A percentile compares a stretch with the other conserved stretches of the same genome.
phyloP scores from a whole-genome alignment of 2,888 invertebrate species.

The Lepidonotus clava region DNA sequence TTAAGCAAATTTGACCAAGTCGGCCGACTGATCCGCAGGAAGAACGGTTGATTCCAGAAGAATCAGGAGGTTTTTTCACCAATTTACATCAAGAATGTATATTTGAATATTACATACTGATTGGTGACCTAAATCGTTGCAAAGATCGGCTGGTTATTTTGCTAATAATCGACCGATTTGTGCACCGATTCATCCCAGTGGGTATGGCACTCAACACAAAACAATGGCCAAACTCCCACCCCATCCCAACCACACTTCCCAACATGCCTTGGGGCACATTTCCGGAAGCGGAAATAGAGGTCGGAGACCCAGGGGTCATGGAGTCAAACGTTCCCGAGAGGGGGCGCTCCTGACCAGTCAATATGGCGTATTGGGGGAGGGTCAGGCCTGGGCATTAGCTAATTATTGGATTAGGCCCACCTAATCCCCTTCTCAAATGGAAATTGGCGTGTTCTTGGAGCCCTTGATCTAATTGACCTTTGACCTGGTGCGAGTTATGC shows the following conservation, averaged over 20 bases:
- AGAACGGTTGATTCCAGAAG: too few species aligned
- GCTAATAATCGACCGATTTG: too few species aligned
- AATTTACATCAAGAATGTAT: too few species aligned
- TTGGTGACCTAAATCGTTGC: too few species aligned
- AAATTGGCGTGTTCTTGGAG: constrained; percentile 2
- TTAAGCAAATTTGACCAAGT: too few species aligned
- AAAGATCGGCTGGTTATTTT: too few species aligned
- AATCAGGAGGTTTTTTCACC: too few species aligned
- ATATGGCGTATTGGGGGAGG: background rate
- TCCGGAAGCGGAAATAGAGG: constrained; percentile 13
- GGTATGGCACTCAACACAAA: too few species aligned
- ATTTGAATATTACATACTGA: too few species aligned
- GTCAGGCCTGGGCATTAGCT: constrained; percentile 7
- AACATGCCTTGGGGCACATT: background rate
- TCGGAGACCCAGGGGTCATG: constrained; percentile 2
- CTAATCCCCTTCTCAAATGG: constrained; percentile 28
- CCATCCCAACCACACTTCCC: background rate
- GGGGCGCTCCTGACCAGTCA: background rate
- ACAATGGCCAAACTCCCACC: too few species aligned
- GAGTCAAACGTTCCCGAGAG: constrained; percentile 5
- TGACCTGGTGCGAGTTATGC: background rate
- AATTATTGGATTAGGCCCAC: background rate
- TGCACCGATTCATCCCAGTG: too few species aligned
- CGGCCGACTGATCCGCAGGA: too few species aligned
- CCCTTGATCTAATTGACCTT: background rate